These are phyloP conservation scores for Aix galericulata DNA, from an alignment of 2,113 vertebrate genomes.

Conservation along the genomic window DNA sequence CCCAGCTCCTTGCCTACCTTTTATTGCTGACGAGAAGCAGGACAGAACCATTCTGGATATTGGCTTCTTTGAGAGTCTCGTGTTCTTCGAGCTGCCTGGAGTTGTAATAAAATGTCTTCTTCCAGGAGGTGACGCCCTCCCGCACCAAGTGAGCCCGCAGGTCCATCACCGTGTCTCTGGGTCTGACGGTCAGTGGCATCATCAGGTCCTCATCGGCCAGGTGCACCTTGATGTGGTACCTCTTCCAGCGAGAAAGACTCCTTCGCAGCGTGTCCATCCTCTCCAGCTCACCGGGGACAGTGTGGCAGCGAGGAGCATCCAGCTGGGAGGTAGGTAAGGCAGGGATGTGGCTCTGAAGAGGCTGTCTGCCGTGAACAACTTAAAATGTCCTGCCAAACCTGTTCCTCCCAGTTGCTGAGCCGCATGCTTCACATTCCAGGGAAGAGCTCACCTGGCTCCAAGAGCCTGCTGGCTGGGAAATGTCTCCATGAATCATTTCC, in stretches of 20 bases:
- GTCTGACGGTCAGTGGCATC: constrained; percentile 76
- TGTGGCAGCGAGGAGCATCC: neutral
- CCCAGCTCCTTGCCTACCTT: constrained; percentile 59
- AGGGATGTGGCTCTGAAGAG: constrained; percentile 41
- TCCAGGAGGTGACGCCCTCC: constrained; percentile 80
- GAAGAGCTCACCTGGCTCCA: constrained; percentile 62
- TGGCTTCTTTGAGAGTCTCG: constrained; percentile 78
- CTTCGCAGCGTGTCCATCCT: constrained; percentile 79
- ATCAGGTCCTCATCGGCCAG: constrained; percentile 78
- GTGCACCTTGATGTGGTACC: constrained; percentile 81
- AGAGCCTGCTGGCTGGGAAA: constrained; percentile 59
- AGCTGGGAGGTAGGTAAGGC: neutral
- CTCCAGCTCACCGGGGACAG: neutral
- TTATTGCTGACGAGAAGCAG: constrained; percentile 76
- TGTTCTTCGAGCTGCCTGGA: constrained; percentile 77
- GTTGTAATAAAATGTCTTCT: constrained; percentile 81
- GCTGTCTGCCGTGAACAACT: neutral
- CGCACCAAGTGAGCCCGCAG: constrained; percentile 76
- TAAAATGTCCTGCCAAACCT: constrained; percentile 61
- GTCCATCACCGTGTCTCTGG: constrained; percentile 80
- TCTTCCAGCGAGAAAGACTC: constrained; percentile 77
- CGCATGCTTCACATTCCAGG: constrained; percentile 56
- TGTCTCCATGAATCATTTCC: neutral
- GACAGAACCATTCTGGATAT: constrained; percentile 80
- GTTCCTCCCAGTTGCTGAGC: constrained; percentile 16